These are phyloP conservation scores for Aegithalos caudatus DNA, from an alignment of 2,113 vertebrate genomes.

Conservation along the genomic window DNA sequence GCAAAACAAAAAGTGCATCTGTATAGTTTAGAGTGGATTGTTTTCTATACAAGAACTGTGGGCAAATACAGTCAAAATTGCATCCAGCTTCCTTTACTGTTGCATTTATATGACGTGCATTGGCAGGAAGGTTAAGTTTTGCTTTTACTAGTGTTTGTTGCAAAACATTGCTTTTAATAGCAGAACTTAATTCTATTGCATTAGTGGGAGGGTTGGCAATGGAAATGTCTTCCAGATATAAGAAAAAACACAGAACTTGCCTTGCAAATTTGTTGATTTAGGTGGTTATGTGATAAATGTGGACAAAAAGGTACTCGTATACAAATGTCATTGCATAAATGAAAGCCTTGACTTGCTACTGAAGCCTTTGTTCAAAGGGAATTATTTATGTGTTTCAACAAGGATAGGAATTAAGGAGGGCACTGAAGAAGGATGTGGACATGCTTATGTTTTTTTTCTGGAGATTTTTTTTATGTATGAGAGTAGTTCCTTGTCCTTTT, in stretches of 20 bases:
- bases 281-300: not conserved
- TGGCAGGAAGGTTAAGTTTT: not conserved
- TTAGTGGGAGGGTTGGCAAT: not conserved
- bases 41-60: not conserved
- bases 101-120: not conserved
- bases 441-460: not conserved
- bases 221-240: not conserved
- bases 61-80: not conserved
- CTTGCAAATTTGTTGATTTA: not conserved
- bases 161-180: not conserved
- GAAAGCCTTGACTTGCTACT: not conserved
- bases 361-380: not conserved
- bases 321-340: not conserved
- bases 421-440: not conserved
- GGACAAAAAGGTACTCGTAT: not conserved
- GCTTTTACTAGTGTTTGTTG: not conserved
- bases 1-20: not conserved
- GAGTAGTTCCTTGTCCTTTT: not conserved
- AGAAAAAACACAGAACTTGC: not conserved
- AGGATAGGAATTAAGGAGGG: not conserved
- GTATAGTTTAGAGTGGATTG: not conserved
- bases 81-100: not conserved
- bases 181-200: not conserved
- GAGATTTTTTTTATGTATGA: not conserved
- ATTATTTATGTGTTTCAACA: not conserved